A percentile compares a stretch with the other conserved stretches of the same genome.
Evolutionary conservation across 1,140 invertebrate genomes (phyloP).

Genomic region (Pemphigus obesinymphae): DNA sequence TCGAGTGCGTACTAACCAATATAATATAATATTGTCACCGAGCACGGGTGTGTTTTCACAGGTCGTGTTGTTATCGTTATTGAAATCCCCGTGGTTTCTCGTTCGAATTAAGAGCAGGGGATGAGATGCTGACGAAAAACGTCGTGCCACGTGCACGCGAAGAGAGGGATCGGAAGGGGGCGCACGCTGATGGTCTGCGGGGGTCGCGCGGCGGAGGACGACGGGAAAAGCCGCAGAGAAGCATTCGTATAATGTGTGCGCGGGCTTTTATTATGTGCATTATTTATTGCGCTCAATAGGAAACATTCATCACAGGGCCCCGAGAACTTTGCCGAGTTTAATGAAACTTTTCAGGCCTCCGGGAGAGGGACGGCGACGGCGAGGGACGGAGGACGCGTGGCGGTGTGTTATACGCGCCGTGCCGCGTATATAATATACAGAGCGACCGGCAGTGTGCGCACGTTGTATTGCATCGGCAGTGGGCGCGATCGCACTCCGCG

Average conservation of each 20-base stretch:
- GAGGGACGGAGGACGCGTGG: neutral
- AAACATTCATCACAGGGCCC: conserved; percentile 38
- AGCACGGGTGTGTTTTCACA: neutral
- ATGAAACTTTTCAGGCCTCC: conserved; percentile 30
- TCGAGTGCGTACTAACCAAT: too few species aligned
- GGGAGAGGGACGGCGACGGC: neutral
- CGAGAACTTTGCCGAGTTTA: conserved; percentile 20
- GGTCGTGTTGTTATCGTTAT: neutral
- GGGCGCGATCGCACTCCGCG: neutral
- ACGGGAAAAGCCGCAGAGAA: neutral
- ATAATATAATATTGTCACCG: too few species aligned
- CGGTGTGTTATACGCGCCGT: too few species aligned
- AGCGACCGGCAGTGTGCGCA: neutral
- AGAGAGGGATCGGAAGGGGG: too few species aligned
- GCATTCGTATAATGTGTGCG: conserved; percentile 4
- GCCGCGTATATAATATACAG: too few species aligned
- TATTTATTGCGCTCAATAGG: conserved; percentile 39
- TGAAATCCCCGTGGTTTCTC: neutral
- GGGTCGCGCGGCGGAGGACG: neutral
- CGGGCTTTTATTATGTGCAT: conserved; percentile 33
- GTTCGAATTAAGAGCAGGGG: neutral
- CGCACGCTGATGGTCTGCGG: neutral
- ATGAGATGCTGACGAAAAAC: too few species aligned
- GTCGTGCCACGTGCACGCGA: too few species aligned
- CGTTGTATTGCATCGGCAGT: neutral